Conservation (phyloP, 2,113 vertebrate genomes). For the Sisor rabdophorus region DNA sequence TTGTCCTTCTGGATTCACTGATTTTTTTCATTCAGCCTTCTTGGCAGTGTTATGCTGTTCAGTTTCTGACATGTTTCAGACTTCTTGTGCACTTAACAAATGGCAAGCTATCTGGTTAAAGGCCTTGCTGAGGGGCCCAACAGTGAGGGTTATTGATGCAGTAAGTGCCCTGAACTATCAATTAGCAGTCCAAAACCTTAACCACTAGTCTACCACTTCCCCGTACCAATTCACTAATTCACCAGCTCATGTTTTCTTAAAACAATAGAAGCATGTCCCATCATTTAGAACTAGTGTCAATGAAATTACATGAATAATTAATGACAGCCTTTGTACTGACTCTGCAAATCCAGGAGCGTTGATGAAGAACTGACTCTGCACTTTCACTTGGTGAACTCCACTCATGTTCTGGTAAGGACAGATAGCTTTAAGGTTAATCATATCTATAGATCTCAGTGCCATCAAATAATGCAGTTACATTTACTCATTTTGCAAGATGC, state of each 20-base stretch:
- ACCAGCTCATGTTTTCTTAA: constrained; percentile 48
- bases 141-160: too few relatives aligned
- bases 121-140: too few relatives aligned
- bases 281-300: constrained; percentile 59
- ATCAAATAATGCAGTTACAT: not conserved
- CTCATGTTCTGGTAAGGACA: not conserved
- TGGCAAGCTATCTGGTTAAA: too few relatives aligned
- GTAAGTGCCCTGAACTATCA: too few relatives aligned
- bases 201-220: too few relatives aligned
- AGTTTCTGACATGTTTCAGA: too few relatives aligned
- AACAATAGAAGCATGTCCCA: constrained; percentile 57
- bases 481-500: not conserved
- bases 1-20: too few relatives aligned
- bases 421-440: not conserved
- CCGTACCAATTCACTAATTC: constrained; percentile 13
- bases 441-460: not conserved
- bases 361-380: constrained; percentile 55
- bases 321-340: constrained; percentile 57
- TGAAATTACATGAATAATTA: constrained; percentile 65
- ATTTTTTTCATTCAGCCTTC: too few relatives aligned
- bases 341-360: constrained; percentile 42
- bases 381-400: constrained; percentile 41
- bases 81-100: too few relatives aligned
- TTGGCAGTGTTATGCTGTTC: too few relatives aligned
- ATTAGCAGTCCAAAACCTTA: too few relatives aligned